These are phyloP conservation scores for Drosophila jambulina DNA, from an alignment of 1,140 invertebrate species.

Conservation along the genomic window DNA sequence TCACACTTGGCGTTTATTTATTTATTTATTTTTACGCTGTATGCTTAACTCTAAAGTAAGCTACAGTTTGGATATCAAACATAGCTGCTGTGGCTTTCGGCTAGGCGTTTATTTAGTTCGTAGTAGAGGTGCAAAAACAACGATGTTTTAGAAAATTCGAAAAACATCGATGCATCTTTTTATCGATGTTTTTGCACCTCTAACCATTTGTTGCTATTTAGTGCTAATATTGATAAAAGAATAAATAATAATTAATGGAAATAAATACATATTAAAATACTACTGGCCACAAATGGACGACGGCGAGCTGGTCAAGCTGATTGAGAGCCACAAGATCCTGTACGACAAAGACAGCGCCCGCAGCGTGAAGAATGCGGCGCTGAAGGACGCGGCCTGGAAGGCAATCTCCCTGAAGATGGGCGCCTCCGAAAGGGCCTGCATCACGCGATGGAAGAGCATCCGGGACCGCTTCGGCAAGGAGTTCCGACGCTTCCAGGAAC, in stretches of 20 bases:
- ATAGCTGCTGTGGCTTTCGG: too few relatives aligned
- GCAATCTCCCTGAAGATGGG: constrained; percentile 59
- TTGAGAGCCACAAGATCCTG: constrained; percentile 71
- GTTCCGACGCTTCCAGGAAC: constrained; percentile 70
- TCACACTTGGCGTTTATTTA: too few relatives aligned
- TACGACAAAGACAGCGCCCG: constrained; percentile 72
- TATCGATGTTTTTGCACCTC: too few relatives aligned
- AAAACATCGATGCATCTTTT: too few relatives aligned
- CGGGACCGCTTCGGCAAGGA: constrained; percentile 78
- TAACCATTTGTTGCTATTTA: not conserved
- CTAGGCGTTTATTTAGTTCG: too few relatives aligned
- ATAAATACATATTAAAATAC: not conserved
- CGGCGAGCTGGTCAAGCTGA: constrained; percentile 65
- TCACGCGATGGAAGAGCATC: constrained; percentile 79
- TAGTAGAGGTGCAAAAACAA: too few relatives aligned
- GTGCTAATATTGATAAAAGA: not conserved
- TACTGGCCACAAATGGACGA: constrained; percentile 55
- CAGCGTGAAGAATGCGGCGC: constrained; percentile 60
- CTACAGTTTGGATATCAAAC: too few relatives aligned
- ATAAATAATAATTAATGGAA: too few relatives aligned
- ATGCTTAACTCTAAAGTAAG: too few relatives aligned
- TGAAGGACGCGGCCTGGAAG: constrained; percentile 77
- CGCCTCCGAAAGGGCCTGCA: constrained; percentile 73
- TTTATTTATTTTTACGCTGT: too few relatives aligned
- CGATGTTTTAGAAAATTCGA: too few relatives aligned